Base-by-base conservation (phyloP, 2,888 invertebrate genomes). In the Corythucha ciliata region DNA sequence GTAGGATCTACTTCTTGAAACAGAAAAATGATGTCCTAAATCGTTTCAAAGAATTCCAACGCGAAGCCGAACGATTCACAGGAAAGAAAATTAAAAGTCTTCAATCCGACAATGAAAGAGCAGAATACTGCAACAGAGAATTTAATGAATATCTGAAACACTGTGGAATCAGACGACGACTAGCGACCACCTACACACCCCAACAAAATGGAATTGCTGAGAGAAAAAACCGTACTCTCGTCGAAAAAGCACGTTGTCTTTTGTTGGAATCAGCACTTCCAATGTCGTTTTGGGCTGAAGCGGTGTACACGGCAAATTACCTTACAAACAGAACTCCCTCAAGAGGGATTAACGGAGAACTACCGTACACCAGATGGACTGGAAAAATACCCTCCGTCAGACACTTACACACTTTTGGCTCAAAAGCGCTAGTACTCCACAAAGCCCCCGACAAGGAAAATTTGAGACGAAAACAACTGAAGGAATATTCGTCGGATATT, bases 151-250 rank as follows among this genome's bases (percentile, higher is more conserved):
- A 34, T 25, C 34, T 46, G 8, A 32, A 33, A 16, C 21, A 33
- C 21, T 7, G 7, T 33, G 46, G 46, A 7, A 46, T 46, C 21
- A 8, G 7, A 8, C 32, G 46, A 46, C 7, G 46, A 10, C 34
- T 46, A 3, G 10, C 34, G 5, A 21, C 22, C 34, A 46, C 46
- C 4, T 46, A 46, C 22, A 10, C 34, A 16, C 64, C 62, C 0
- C 58, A 64, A 39, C 62, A 63, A 40, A 68, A 66, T 51, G 65
- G 65, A 2, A 47, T 56, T 4, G 63, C 65, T 1, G 67, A 67
- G 39, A 27, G 65, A 1, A 59, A 46, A 21, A 46, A 46, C 24
- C 24, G 48, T 18, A 42, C 41, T 4, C 16, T 49, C 2, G 12
- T 33, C 6, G 4, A 45, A 7, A 18, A 32, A 5, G 41, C 20